A percentile compares a stretch with the other conserved stretches of the same genome.
Evolutionary conservation across 2,113 vertebrate species (phyloP).

Genomic region (Orthonyx spaldingii): DNA sequence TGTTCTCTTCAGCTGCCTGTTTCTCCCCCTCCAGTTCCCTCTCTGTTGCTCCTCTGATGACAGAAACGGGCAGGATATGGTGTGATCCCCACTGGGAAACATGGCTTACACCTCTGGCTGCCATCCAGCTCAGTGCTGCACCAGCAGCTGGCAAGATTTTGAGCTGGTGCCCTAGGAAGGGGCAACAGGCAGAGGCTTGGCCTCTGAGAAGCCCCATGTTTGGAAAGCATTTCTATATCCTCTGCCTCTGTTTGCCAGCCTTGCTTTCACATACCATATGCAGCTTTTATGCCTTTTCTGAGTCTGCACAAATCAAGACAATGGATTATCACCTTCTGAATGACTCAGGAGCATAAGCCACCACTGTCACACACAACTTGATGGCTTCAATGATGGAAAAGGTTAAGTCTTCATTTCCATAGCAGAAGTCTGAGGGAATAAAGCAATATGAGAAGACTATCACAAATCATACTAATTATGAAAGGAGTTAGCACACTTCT

Average conservation of each 20-base stretch:
- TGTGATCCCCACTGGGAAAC: not conserved
- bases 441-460: not conserved
- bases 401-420: slow-evolving; percentile 92
- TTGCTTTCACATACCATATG: not conserved
- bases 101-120: not conserved
- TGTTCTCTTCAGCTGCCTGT: not conserved
- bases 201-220: not conserved
- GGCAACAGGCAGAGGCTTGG: not conserved
- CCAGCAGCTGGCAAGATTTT: not conserved
- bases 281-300: not conserved
- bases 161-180: not conserved
- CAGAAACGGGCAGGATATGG: not conserved
- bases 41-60: not conserved
- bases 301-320: not conserved
- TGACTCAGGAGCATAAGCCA: slow-evolving; percentile 95
- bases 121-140: not conserved
- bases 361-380: slow-evolving; percentile 95
- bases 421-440: slow-evolving; percentile 89
- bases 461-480: not conserved
- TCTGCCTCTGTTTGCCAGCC: not conserved
- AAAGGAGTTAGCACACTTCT: not conserved
- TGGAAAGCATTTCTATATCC: not conserved
- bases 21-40: not conserved
- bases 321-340: slow-evolving; percentile 83
- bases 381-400: slow-evolving; percentile 97